phyloP scores from a whole-genome alignment of 2,888 invertebrate species.

The Crioceris asparagi region DNA sequence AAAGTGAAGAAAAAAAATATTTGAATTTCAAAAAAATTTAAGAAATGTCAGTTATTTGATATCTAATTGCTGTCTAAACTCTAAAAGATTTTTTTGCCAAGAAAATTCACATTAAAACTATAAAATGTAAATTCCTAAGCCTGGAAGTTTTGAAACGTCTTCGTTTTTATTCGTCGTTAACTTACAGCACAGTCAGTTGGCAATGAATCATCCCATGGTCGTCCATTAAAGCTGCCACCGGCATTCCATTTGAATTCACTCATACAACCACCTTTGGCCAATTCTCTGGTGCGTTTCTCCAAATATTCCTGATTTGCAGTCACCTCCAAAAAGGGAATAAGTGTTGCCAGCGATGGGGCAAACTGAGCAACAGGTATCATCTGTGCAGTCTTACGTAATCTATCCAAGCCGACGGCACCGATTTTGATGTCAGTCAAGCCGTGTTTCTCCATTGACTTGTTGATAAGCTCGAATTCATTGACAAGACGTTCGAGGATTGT shows the following conservation, averaged over 20 bases:
- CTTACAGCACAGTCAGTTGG: conserved; percentile 80
- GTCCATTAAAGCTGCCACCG: conserved; percentile 61
- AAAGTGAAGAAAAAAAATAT: too few relatives aligned
- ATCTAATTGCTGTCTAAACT: too few relatives aligned
- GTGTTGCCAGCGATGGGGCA: conserved; percentile 47
- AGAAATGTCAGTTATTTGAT: too few relatives aligned
- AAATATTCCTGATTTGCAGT: conserved; percentile 79
- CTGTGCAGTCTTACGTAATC: conserved; percentile 63
- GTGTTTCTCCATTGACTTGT: conserved; percentile 57
- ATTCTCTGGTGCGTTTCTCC: conserved; percentile 63
- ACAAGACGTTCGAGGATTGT: conserved; percentile 70
- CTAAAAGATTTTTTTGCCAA: too few relatives aligned
- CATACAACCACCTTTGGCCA: conserved; percentile 77
- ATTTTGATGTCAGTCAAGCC: conserved; percentile 57
- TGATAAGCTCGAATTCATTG: conserved; percentile 60
- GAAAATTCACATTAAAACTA: too few relatives aligned
- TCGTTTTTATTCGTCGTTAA: too few relatives aligned
- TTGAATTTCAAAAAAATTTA: too few relatives aligned
- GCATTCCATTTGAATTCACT: conserved; percentile 82
- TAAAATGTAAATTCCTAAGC: too few relatives aligned
- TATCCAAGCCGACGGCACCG: conserved; percentile 59
- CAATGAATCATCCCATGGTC: conserved; percentile 70
- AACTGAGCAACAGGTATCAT: conserved; percentile 38
- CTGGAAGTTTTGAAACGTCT: too few relatives aligned
- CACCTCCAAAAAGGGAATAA: conserved; percentile 73